phyloP scores from a whole-genome alignment of 2,113 vertebrate species.

The Agelaius tricolor region DNA sequence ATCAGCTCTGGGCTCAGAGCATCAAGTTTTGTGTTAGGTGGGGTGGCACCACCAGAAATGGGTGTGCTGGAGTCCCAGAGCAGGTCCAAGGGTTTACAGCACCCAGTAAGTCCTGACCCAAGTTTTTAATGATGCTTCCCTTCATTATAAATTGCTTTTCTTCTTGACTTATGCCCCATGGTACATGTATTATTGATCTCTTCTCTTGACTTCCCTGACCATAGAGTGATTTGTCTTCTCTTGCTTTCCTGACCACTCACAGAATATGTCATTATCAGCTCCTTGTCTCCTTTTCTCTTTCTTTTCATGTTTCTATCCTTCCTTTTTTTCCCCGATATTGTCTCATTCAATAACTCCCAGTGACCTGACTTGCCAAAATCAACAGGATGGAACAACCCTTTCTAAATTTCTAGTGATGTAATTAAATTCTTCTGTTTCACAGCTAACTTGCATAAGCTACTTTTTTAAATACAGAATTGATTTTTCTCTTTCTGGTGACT shows the following conservation, averaged over 20 bases:
- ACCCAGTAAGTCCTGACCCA: background rate
- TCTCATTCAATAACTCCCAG: background rate
- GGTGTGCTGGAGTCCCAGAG: background rate
- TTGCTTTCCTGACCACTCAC: background rate
- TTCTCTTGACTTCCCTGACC: background rate
- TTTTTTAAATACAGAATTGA: background rate
- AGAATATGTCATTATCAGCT: background rate
- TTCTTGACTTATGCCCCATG: background rate
- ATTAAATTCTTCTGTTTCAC: slow-evolving; percentile 4
- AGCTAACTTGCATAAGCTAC: background rate
- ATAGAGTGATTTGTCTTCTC: background rate
- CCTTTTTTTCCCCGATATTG: background rate
- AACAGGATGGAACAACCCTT: background rate
- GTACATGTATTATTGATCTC: background rate
- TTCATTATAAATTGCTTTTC: background rate
- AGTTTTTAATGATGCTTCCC: background rate
- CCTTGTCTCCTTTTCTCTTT: background rate
- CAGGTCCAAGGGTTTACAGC: background rate
- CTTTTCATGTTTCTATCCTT: background rate
- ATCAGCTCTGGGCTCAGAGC: background rate
- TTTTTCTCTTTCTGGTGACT: background rate
- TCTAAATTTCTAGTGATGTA: background rate
- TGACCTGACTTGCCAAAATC: background rate
- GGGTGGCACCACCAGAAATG: background rate
- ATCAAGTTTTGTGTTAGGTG: background rate